Conservation (phyloP, 2,888 invertebrate species). For the Esperia sulphurella region DNA sequence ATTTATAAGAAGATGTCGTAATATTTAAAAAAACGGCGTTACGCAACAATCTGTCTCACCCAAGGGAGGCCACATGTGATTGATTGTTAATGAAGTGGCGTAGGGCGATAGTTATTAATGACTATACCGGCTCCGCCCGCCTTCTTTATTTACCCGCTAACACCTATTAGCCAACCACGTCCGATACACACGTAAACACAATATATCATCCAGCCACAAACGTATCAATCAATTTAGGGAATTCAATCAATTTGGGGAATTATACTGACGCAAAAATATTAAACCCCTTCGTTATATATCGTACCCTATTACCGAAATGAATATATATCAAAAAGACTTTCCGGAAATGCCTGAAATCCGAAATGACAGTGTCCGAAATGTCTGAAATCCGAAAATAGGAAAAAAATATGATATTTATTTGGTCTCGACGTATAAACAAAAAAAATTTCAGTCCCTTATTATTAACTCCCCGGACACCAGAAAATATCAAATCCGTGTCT, state of each 20-base stretch:
- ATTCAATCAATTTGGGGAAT: conserved; percentile 72
- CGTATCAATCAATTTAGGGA: conserved; percentile 71
- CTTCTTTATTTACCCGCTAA: conserved; percentile 69
- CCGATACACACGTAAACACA: conserved; percentile 47
- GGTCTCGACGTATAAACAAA: no score
- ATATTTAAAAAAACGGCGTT: conserved; percentile 11
- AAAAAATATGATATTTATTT: no score
- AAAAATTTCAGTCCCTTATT: no score
- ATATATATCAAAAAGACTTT: no score
- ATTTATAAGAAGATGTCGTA: background rate
- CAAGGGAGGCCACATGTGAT: conserved; percentile 59
- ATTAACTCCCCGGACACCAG: no score
- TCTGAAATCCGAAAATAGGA: no score
- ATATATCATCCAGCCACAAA: conserved; percentile 62
- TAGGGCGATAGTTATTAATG: conserved; percentile 75
- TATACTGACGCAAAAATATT: conserved; percentile 44
- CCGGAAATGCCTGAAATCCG: no score
- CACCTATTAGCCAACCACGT: conserved; percentile 64
- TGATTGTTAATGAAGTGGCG: conserved; percentile 74
- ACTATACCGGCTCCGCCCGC: conserved; percentile 55
- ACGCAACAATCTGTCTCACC: conserved; percentile 42
- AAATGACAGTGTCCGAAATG: no score
- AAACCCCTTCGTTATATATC: conserved; percentile 28
- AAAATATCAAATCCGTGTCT: no score
- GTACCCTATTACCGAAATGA: background rate